Evolutionary conservation across 2,113 vertebrate genomes (phyloP), one percentile per base, ranked within the genome.

Genomic region (Paraplagusia blochii): DNA sequence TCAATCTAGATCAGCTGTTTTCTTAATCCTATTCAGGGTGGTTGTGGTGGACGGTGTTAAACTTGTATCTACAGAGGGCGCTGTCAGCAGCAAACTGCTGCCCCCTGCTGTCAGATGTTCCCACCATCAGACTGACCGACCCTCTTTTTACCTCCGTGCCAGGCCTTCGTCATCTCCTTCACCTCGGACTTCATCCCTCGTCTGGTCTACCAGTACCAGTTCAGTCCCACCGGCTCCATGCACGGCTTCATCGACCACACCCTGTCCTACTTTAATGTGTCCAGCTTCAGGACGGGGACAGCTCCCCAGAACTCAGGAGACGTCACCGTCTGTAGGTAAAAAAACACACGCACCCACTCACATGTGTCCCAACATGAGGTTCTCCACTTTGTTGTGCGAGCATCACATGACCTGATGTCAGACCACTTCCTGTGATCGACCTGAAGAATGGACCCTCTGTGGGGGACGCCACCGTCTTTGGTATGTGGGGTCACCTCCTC

Each of bases 101-200:
- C n/a, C n/a, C n/a, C n/a, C n/a, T n/a, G n/a, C n/a, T n/a, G n/a
- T n/a, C n/a, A n/a, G n/a, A n/a, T n/a, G n/a, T n/a, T n/a, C n/a
- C n/a, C n/a, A n/a, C n/a, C n/a, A n/a, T n/a, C n/a, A n/a, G n/a
- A n/a, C n/a, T n/a, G n/a, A n/a, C n/a, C n/a, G 1, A 44, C 12
- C 44, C 9, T 40, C 40, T 13, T 11, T 63, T 9, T 66, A 15
- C 65, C 7, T 58, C 11, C 7, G 8, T 45, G 16, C 44, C 48
- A 98, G 96, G 96, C 96, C 72, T 98, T 99, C 77, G 96, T 99
- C 76, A 99, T 98, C 51, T 91, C 96, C 19, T 88, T 97, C 84
- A 98, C 96, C 14, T 99, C 96, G 0, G 96, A 98, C 89, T 98
- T 99, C 82, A 94, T 99, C 63, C 96, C 96, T 9, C 94, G 96